Conservation (phyloP, 2,888 invertebrate species). For the Troides aeacus region DNA sequence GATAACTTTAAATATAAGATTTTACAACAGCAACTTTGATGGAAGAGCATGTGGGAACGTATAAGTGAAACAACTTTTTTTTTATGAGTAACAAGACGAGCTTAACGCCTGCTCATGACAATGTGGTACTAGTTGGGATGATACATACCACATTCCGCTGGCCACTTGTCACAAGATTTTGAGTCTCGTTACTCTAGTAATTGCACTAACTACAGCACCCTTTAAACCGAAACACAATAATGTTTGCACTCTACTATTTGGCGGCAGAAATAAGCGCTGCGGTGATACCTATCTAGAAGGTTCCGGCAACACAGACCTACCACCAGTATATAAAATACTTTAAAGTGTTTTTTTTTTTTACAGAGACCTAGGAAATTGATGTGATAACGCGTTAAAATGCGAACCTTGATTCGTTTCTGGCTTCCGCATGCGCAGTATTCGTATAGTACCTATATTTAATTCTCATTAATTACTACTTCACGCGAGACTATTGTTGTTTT, state of each 20-base stretch:
- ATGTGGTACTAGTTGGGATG: too few relatives aligned
- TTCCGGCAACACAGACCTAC: too few relatives aligned
- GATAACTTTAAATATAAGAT: neutral
- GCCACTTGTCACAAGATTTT: too few relatives aligned
- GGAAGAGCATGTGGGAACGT: neutral
- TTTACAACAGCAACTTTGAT: neutral
- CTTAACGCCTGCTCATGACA: too few relatives aligned
- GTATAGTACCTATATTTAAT: neutral
- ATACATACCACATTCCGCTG: too few relatives aligned
- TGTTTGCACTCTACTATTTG: too few relatives aligned
- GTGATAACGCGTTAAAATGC: slow-evolving; percentile 11
- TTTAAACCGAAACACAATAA: too few relatives aligned
- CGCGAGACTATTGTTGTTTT: neutral
- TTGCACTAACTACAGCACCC: too few relatives aligned
- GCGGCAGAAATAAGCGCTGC: too few relatives aligned
- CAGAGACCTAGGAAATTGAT: slow-evolving; percentile 5
- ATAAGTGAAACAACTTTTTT: neutral
- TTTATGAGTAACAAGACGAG: too few relatives aligned
- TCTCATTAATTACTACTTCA: neutral
- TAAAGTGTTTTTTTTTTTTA: neutral
- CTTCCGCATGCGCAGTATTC: slow-evolving; percentile 18
- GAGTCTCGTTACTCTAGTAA: too few relatives aligned
- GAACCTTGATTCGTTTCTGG: slow-evolving; percentile 12
- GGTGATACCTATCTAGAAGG: too few relatives aligned
- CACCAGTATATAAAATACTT: neutral